Percentiles rank a stretch among this genome's conserved stretches.
Conservation (phyloP, 1,140 invertebrate genomes). For the Diachasmimorpha longicaudata region DNA sequence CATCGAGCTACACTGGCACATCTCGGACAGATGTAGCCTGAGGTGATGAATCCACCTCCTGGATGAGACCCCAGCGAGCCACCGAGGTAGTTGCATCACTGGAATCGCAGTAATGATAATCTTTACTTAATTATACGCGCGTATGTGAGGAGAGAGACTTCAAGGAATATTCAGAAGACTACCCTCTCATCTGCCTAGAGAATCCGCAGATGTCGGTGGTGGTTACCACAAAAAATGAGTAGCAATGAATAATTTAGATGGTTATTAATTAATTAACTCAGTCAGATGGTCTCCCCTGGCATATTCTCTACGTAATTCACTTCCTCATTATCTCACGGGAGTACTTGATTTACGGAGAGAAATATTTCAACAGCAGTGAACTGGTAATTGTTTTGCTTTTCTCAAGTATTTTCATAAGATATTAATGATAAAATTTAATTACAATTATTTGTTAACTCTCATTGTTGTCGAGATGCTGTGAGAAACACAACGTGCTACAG, state of each 20-base stretch:
- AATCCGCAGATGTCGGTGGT: constrained; percentile 41
- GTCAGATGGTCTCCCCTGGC: background rate
- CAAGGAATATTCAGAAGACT: constrained; percentile 18
- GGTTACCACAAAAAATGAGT: constrained; percentile 31
- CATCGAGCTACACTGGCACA: background rate
- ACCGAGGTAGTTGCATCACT: constrained; percentile 5
- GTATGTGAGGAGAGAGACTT: constrained; percentile 31
- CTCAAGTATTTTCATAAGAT: background rate
- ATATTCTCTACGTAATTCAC: background rate
- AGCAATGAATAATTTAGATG: background rate
- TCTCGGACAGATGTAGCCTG: background rate
- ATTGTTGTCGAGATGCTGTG: constrained; percentile 21
- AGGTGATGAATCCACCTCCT: background rate
- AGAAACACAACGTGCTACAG: constrained; percentile 42
- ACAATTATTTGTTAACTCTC: background rate
- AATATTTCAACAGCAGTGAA: too few species aligned
- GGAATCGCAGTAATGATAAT: constrained; percentile 39
- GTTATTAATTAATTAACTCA: background rate
- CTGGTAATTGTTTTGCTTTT: background rate
- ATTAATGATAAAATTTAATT: background rate
- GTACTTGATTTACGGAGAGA: background rate
- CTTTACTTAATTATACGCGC: constrained; percentile 43
- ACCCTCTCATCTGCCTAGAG: constrained; percentile 35
- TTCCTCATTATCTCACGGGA: background rate
- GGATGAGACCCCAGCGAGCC: background rate